A percentile compares a stretch with the other conserved stretches of the same genome.
These are phyloP conservation scores for Junonia oenone DNA, from an alignment of 2,888 invertebrate genomes.

Conservation along the genomic window DNA sequence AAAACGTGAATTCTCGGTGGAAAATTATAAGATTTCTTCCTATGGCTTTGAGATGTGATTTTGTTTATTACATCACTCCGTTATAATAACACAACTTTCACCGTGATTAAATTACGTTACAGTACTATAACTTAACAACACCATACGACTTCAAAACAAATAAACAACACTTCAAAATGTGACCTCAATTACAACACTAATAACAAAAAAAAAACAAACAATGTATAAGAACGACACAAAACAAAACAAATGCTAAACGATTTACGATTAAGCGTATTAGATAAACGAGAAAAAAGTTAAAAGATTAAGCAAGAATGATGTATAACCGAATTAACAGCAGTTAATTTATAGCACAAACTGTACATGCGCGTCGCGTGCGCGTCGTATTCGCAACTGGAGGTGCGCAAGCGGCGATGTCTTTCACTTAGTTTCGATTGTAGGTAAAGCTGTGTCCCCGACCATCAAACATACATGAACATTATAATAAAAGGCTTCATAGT, in stretches of 20 bases:
- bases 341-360: slow-evolving; percentile 29
- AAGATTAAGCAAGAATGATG: slow-evolving; percentile 14
- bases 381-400: slow-evolving; percentile 58
- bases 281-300: slow-evolving; percentile 1
- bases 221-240: slow-evolving; percentile 4
- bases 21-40: not conserved
- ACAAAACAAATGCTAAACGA: not conserved
- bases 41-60: not conserved
- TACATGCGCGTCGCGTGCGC: slow-evolving; percentile 56
- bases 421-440: slow-evolving; percentile 47
- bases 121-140: not conserved
- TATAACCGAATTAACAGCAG: slow-evolving; percentile 29
- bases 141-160: not conserved
- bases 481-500: not conserved
- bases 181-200: not conserved
- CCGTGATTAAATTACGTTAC: not conserved
- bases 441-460: slow-evolving; percentile 19
- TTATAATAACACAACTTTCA: slow-evolving; percentile 3
- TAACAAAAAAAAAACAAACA: no score
- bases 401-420: slow-evolving; percentile 55
- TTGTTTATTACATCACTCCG: not conserved
- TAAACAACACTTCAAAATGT: slow-evolving; percentile 4
- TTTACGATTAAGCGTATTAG: not conserved
- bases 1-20: no score
- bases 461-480: slow-evolving; percentile 1